Evolutionary conservation across 2,888 invertebrate genomes (phyloP), one percentile per base, ranked within the genome.

Genomic region (Venusia cambrica): DNA sequence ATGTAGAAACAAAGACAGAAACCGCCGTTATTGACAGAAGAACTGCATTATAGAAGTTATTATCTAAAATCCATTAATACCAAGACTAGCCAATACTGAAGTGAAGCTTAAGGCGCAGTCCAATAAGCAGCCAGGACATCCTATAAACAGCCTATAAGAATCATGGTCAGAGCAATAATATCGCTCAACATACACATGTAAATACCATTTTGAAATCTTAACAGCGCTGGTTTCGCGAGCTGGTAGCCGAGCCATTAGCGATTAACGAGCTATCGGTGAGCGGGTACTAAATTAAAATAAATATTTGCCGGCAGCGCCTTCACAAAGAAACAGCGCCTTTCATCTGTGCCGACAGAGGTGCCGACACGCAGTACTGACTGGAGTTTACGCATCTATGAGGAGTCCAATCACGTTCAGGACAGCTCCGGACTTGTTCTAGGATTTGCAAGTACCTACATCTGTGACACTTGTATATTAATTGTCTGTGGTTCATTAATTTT

Each of bases 261-360:
- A 84, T 84, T 80, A 87, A 84, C 77, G 77, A 81, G 70, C 69
- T 63, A 76, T 79, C 79, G 75, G 61, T 65, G 65, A 50, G 62
- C 69, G 76, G 64, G 67, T 80, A 75, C 77, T 84, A 83, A 84
- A 87, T 87, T 87, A 85, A 87, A 87, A 85, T 84, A 87, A 87
- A 87, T 85, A 87, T 87, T 87, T 79, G 78, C 81, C 62, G 73
- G 69, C 76, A 66, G 73, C 73, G 74, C 74, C 64, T 58, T 64
- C 66, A 70, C 72, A 65, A 73, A 73, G 73, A 77, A 71, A 54
- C 58, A 43, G 54, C 61, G 62, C 84, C n/a, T 81, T 84, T 85
- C 63, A 80, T 68, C 62, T 73, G 18, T 48, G 66, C 85, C 85
- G 85, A 83, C 87, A 84, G 73, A 83, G 79, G 79, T 78, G 80